phyloP scores from a whole-genome alignment of 2,888 invertebrate species.

The Gastrophysa polygoni region DNA sequence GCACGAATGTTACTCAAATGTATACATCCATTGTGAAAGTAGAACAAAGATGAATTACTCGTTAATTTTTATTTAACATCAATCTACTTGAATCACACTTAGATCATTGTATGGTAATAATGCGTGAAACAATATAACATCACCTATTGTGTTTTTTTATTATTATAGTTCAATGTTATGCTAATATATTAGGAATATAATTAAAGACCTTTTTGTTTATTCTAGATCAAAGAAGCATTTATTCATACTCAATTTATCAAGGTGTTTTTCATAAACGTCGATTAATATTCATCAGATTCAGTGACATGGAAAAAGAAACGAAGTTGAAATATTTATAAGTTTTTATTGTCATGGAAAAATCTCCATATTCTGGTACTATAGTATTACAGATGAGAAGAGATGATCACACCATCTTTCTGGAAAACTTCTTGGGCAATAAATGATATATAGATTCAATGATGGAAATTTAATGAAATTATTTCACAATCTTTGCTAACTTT shows the following conservation, averaged over 20 bases:
- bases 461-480: too few species aligned
- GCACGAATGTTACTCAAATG: too few species aligned
- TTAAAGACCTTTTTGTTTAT: constrained; percentile 26
- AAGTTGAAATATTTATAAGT: not conserved
- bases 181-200: constrained; percentile 33
- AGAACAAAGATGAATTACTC: constrained; percentile 30
- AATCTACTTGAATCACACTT: constrained; percentile 33
- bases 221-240: constrained; percentile 24
- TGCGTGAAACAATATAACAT: constrained; percentile 31
- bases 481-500: too few species aligned
- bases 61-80: constrained; percentile 29
- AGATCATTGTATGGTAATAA: constrained; percentile 37
- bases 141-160: constrained; percentile 36
- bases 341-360: not conserved
- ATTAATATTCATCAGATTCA: constrained; percentile 24
- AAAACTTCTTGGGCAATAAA: too few species aligned
- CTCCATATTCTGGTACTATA: too few species aligned
- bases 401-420: too few species aligned
- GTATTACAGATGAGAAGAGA: too few species aligned
- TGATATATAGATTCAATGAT: too few species aligned
- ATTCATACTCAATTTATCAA: constrained; percentile 23
- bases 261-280: constrained; percentile 18
- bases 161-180: constrained; percentile 37
- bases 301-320: constrained; percentile 6
- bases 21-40: constrained; percentile 13